Evolutionary conservation across 37 sponge, comb jelly and placozoan species (phyloP).

Genomic region (Oopsacas minuta): DNA sequence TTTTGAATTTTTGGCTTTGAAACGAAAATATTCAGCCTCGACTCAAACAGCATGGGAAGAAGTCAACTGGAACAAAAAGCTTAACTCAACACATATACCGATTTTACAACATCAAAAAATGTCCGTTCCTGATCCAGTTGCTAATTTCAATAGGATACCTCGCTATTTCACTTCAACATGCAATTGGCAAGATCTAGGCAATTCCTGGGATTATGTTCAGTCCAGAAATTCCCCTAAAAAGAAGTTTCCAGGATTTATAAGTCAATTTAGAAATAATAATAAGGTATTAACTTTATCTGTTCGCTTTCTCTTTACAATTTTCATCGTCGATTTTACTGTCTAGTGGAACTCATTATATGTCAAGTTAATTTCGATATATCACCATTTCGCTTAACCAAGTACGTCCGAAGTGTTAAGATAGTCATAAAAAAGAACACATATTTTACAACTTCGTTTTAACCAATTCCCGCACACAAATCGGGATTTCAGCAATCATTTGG

Average conservation of each 20-base stretch:
- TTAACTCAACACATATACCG: background rate
- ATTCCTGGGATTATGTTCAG: background rate
- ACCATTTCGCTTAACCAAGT: no score
- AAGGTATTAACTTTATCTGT: no score
- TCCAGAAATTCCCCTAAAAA: background rate
- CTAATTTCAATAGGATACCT: slow-evolving; percentile 3
- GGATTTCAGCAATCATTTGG: no score
- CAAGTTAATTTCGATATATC: no score
- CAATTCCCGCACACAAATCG: no score
- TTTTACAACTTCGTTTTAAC: no score
- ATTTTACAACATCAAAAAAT: background rate
- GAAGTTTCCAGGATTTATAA: background rate
- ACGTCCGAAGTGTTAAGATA: no score
- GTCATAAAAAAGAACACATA: no score
- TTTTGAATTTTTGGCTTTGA: background rate
- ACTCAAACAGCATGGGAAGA: slow-evolving; percentile 10
- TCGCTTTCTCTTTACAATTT: no score
- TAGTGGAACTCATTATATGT: no score
- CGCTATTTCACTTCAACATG: background rate
- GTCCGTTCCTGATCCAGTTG: background rate
- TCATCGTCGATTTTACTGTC: no score
- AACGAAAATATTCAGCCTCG: background rate
- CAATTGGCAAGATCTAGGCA: background rate
- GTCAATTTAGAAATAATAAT: background rate
- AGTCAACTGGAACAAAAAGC: background rate